These are phyloP conservation scores for Ceratoteleas bidentatus DNA, from an alignment of 1,140 invertebrate genomes.

Conservation along the genomic window DNA sequence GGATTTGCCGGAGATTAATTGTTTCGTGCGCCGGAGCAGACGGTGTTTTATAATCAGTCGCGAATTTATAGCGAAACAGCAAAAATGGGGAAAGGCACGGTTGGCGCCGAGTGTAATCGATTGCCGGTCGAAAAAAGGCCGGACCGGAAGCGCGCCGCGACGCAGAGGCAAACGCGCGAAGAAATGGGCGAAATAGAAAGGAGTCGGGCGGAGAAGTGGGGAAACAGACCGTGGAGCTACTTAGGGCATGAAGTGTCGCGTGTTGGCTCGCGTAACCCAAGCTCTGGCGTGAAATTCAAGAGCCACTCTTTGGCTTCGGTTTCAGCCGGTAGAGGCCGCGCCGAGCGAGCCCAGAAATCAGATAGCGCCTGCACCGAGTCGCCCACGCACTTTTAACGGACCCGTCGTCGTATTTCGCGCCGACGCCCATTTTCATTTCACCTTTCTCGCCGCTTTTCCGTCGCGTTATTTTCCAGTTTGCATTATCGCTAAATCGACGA, in stretches of 20 bases:
- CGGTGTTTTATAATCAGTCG: no score
- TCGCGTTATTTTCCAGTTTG: no score
- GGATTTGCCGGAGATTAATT: neutral
- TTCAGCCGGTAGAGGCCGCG: conserved; percentile 63
- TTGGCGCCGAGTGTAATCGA: no score
- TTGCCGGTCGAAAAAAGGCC: neutral
- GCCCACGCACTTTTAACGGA: conserved; percentile 60
- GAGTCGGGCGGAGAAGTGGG: conserved; percentile 51
- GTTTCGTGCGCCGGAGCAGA: neutral
- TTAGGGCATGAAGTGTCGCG: conserved; percentile 77
- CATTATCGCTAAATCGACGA: no score
- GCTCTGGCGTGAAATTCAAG: conserved; percentile 65
- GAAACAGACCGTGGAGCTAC: conserved; percentile 76
- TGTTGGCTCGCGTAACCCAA: conserved; percentile 70
- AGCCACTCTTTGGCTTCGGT: conserved; percentile 73
- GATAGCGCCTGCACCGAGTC: conserved; percentile 53
- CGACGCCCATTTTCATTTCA: no score
- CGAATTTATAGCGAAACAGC: no score
- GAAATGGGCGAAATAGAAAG: conserved; percentile 47
- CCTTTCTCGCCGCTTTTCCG: no score
- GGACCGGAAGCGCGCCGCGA: neutral
- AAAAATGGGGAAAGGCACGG: no score
- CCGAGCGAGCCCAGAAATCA: conserved; percentile 54
- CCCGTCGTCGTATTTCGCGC: conserved; percentile 40
- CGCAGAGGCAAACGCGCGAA: conserved; percentile 14